Conservation (phyloP, 2,888 invertebrate species). For the Sacculina carcini region DNA sequence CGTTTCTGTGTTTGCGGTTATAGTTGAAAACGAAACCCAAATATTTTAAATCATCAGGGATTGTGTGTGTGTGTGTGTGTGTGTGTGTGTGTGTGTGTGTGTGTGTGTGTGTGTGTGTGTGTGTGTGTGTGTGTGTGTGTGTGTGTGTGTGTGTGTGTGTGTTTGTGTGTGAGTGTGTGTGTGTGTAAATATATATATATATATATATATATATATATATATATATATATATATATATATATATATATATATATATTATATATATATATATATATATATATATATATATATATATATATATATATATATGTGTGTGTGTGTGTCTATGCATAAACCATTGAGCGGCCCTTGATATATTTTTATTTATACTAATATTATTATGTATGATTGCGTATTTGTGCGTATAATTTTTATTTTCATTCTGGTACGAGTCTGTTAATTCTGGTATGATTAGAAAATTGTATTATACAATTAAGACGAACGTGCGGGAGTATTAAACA, state of each 20-base stretch:
- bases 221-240: neutral
- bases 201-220: neutral
- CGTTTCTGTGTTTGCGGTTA: no score
- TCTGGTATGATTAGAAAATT: no score
- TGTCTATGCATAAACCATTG: neutral
- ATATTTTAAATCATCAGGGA: no score
- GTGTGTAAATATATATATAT: no score
- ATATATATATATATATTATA: neutral
- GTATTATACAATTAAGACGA: no score
- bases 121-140: neutral
- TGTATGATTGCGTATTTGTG: neutral
- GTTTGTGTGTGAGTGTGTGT: no score
- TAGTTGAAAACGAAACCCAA: no score
- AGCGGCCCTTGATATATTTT: neutral
- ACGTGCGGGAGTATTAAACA: no score
- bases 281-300: neutral
- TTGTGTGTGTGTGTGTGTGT: neutral
- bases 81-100: neutral
- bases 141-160: no score
- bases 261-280: constrained; percentile 3
- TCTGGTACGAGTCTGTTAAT: neutral
- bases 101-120: neutral
- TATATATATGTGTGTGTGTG: neutral
- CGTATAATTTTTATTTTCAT: neutral
- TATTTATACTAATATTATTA: neutral